A percentile compares a stretch with the other conserved stretches of the same genome.
These are phyloP conservation scores for Bimastos eiseni DNA, from an alignment of 2,888 invertebrate genomes.

Conservation along the genomic window DNA sequence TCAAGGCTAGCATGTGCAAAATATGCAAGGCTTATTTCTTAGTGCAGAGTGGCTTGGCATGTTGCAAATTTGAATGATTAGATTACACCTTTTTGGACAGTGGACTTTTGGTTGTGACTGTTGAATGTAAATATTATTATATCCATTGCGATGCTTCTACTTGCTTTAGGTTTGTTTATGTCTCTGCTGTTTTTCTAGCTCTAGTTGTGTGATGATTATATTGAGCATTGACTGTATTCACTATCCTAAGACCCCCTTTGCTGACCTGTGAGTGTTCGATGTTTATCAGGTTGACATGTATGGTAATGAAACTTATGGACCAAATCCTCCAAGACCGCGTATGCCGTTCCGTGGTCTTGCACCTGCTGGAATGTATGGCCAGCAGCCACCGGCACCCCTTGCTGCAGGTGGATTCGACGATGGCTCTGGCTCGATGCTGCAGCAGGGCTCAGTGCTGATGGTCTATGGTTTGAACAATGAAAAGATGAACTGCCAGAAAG, in stretches of 20 bases:
- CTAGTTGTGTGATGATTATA: background rate
- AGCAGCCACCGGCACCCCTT: background rate
- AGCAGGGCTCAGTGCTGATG: slow-evolving; percentile 83
- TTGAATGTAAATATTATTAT: background rate
- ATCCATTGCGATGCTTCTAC: background rate
- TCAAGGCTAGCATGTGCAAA: too few relatives aligned
- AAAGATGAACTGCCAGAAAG: slow-evolving; percentile 89
- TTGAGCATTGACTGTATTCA: background rate
- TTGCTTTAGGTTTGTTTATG: background rate
- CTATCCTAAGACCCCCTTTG: background rate
- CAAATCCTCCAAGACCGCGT: background rate
- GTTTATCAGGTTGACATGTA: slow-evolving; percentile 21
- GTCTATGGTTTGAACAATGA: slow-evolving; percentile 93
- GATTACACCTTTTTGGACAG: too few relatives aligned
- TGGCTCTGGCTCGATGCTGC: slow-evolving; percentile 31
- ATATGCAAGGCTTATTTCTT: too few relatives aligned
- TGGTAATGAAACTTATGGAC: background rate
- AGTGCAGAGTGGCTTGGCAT: too few relatives aligned
- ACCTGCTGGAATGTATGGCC: background rate
- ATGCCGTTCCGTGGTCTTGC: background rate
- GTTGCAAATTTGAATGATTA: too few relatives aligned
- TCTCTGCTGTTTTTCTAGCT: background rate
- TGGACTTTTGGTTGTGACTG: background rate
- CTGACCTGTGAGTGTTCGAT: background rate
- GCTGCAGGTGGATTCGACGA: slow-evolving; percentile 25